Evolutionary conservation across 2,797 vertebrate species (phyloP).

Genomic region (Oryzias sinensis): DNA sequence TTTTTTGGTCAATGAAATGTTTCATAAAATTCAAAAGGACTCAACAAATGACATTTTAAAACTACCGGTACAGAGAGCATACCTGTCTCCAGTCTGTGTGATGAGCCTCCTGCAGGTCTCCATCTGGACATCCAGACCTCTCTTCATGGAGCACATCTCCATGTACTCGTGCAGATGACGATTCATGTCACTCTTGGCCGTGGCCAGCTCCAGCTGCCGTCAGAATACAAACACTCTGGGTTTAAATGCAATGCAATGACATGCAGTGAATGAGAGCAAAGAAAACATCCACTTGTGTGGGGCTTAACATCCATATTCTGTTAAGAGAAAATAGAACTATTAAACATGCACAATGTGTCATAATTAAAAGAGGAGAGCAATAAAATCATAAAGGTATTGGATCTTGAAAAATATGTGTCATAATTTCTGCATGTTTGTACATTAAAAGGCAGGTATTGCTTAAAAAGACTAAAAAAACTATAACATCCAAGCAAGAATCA

Average conservation of each 20-base stretch:
- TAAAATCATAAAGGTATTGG: too few relatives aligned
- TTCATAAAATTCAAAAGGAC: too few relatives aligned
- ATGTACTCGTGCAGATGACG: conserved; percentile 96
- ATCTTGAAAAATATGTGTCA: not conserved
- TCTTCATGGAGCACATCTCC: conserved; percentile 99
- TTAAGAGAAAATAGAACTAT: not conserved
- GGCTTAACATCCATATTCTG: not conserved
- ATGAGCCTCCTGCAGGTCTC: conserved; percentile 96
- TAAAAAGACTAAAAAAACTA: not conserved
- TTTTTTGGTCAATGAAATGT: too few relatives aligned
- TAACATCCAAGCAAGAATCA: too few relatives aligned
- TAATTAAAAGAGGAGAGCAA: too few relatives aligned
- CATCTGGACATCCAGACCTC: conserved; percentile 96
- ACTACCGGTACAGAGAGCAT: not conserved
- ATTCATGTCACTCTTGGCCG: conserved; percentile 97
- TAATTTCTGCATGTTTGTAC: not conserved
- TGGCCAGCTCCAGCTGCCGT: conserved; percentile 90
- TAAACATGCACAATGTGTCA: not conserved
- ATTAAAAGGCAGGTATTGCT: not conserved
- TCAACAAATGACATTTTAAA: too few relatives aligned
- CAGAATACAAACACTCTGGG: not conserved
- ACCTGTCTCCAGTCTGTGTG: conserved; percentile 90
- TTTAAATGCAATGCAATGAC: not conserved
- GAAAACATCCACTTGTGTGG: too few relatives aligned
- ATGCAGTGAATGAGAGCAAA: not conserved